Percentiles rank a stretch among this genome's conserved stretches.
Evolutionary conservation across 2,113 vertebrate genomes (phyloP).

Genomic region (Sardina pilchardus): DNA sequence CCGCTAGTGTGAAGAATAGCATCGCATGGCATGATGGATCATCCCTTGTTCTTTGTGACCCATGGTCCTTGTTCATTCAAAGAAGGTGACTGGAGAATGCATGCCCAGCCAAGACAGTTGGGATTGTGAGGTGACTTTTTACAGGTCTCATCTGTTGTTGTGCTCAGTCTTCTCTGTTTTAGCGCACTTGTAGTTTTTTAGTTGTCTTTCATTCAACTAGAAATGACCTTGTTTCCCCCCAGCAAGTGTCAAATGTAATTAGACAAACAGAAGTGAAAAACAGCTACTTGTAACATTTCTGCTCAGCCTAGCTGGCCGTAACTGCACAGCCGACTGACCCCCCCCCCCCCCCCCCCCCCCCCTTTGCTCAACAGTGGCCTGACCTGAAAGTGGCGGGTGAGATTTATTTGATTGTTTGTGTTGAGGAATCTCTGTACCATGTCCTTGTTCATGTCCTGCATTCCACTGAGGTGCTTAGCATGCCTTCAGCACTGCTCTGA

Average conservation of each 20-base stretch:
- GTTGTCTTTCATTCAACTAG: neutral
- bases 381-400: neutral
- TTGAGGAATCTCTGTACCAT: slow-evolving; percentile 39
- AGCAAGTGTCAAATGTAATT: neutral
- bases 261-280: neutral
- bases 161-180: neutral
- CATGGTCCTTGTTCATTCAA: neutral
- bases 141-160: neutral
- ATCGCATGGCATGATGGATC: neutral
- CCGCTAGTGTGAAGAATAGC: neutral
- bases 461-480: slow-evolving; percentile 51
- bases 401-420: neutral
- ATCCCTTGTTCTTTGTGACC: neutral
- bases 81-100: neutral
- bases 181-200: neutral
- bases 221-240: neutral
- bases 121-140: neutral
- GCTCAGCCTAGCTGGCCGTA: neutral
- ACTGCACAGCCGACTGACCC: neutral
- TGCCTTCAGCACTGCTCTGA: slow-evolving; percentile 26
- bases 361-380: neutral
- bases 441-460: slow-evolving; percentile 43
- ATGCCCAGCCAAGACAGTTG: neutral
- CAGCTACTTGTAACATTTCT: neutral
- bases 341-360: neutral